A percentile compares a stretch with the other conserved stretches of the same genome.
Conservation (phyloP, 1,140 invertebrate genomes). For the Planococcus citri region DNA sequence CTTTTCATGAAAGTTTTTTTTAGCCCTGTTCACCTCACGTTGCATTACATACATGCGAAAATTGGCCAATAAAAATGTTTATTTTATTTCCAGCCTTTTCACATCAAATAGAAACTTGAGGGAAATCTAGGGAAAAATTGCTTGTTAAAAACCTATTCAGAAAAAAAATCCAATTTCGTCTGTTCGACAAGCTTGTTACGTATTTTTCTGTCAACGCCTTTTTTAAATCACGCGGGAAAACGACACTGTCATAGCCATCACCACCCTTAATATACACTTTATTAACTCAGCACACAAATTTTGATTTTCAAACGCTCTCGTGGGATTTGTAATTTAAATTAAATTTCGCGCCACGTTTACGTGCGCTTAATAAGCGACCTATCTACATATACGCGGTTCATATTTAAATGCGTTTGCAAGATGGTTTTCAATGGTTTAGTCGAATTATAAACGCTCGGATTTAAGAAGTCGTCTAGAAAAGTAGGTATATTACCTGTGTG, state of each 20-base stretch:
- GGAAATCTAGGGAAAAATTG: slow-evolving; percentile 16
- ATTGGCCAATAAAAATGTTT: slow-evolving; percentile 20
- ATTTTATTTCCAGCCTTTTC: slow-evolving; percentile 16
- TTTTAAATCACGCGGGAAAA: slow-evolving; percentile 17
- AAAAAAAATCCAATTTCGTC: slow-evolving; percentile 19
- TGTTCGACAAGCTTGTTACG: slow-evolving; percentile 18
- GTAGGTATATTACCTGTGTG: too few relatives aligned
- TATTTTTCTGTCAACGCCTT: slow-evolving; percentile 17
- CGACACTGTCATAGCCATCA: slow-evolving; percentile 10
- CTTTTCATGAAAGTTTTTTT: not conserved
- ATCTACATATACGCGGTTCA: not conserved
- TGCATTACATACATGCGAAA: slow-evolving; percentile 4
- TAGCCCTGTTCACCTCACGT: not conserved
- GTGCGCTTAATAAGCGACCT: not conserved
- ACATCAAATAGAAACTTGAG: slow-evolving; percentile 20
- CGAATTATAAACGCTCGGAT: too few relatives aligned
- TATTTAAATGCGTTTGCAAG: not conserved
- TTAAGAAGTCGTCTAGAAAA: too few relatives aligned
- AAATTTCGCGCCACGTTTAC: not conserved
- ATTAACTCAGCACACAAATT: slow-evolving; percentile 12
- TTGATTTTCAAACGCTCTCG: not conserved
- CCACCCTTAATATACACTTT: slow-evolving; percentile 13
- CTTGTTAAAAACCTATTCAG: slow-evolving; percentile 19
- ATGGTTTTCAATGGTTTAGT: too few relatives aligned
- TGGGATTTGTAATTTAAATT: not conserved